Percentiles rank a stretch among this genome's conserved stretches.
Evolutionary conservation across 1,140 invertebrate species (phyloP).

Genomic region (Heliconius hewitsoni): DNA sequence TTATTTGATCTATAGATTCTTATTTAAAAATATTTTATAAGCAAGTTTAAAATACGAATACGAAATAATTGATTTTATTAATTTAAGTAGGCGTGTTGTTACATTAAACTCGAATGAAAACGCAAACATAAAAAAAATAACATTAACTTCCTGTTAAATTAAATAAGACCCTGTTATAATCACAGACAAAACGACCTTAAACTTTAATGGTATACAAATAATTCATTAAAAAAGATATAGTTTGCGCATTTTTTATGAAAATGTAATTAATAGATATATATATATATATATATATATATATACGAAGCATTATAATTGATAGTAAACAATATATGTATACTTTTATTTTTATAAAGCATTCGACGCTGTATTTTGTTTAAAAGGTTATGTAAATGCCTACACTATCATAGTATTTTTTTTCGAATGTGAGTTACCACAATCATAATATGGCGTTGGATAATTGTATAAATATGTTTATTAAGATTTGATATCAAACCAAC

Average conservation of each 20-base stretch:
- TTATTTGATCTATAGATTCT: background rate
- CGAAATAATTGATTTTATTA: background rate
- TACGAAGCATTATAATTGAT: background rate
- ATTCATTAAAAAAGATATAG: background rate
- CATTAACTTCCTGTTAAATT: conserved; percentile 25
- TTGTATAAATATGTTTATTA: background rate
- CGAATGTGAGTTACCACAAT: background rate
- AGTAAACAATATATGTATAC: background rate
- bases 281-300: background rate
- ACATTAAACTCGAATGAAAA: background rate
- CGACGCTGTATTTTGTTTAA: background rate
- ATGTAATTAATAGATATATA: background rate
- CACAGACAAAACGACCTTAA: conserved; percentile 25
- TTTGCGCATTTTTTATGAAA: background rate
- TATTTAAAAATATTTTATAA: background rate
- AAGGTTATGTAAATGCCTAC: background rate
- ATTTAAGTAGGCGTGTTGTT: background rate
- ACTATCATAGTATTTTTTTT: background rate
- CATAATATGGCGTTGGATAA: no score
- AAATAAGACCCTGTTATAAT: conserved; percentile 31
- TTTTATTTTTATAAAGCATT: background rate
- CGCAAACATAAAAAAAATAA: conserved; percentile 14
- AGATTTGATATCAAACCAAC: background rate
- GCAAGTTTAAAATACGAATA: background rate
- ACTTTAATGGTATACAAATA: conserved; percentile 4